Evolutionary conservation across 2,113 vertebrate genomes (phyloP).

Genomic region (Calonectris borealis): DNA sequence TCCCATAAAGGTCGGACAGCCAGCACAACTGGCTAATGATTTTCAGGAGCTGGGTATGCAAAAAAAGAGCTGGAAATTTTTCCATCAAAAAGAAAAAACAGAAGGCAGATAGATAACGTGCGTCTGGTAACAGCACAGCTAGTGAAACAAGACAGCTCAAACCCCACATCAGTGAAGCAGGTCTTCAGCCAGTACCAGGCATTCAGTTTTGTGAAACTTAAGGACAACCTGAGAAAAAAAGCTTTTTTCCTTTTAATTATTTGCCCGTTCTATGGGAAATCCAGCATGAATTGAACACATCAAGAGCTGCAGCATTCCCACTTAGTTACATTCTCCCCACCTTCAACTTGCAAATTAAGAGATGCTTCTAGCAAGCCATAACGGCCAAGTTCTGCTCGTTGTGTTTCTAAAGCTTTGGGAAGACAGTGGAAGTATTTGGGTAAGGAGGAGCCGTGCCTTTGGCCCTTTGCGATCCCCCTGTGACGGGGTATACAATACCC

Average conservation of each 20-base stretch:
- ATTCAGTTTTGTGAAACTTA: not conserved
- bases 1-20: not conserved
- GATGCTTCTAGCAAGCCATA: not conserved
- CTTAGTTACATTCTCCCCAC: not conserved
- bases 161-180: not conserved
- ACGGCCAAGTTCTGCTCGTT: not conserved
- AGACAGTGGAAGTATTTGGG: not conserved
- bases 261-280: not conserved
- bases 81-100: not conserved
- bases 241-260: not conserved
- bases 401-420: not conserved
- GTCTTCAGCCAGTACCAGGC: not conserved
- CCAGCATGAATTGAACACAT: not conserved
- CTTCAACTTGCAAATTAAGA: not conserved
- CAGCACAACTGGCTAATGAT: not conserved
- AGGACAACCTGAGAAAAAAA: not conserved
- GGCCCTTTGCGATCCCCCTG: accelerated
- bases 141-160: not conserved
- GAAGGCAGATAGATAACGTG: not conserved
- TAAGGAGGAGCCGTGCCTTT: not conserved
- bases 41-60: not conserved
- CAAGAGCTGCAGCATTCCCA: not conserved
- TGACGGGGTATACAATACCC: too few species aligned
- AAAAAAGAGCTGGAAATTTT: not conserved
- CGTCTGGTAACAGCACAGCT: not conserved